phyloP scores from a whole-genome alignment of 2,888 invertebrate species.

The Drosophila anomalata region DNA sequence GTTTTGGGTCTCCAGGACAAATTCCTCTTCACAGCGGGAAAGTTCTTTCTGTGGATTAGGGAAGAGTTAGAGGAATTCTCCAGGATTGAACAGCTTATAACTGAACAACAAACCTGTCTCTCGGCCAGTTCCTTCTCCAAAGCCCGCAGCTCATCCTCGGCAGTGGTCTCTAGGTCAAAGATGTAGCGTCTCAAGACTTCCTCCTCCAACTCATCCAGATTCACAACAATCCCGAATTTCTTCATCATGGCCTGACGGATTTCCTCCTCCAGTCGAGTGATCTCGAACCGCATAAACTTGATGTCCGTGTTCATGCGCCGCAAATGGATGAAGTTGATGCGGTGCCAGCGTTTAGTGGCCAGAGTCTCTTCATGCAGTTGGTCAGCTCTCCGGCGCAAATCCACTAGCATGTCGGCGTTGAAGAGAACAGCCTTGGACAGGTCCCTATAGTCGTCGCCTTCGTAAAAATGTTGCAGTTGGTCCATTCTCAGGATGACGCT shows the following conservation, averaged over 20 bases:
- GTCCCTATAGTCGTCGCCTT: constrained; percentile 84
- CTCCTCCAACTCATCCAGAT: constrained; percentile 86
- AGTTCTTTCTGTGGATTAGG: constrained; percentile 47
- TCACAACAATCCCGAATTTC: constrained; percentile 86
- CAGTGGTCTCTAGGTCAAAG: constrained; percentile 85
- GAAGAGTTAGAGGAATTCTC: background rate
- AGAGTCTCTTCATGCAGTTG: constrained; percentile 88
- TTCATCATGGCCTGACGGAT: constrained; percentile 85
- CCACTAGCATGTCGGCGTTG: constrained; percentile 86
- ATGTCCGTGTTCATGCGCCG: constrained; percentile 89
- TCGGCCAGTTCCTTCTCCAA: constrained; percentile 84
- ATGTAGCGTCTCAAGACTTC: constrained; percentile 85
- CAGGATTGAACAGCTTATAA: no score
- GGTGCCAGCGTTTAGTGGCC: constrained; percentile 87
- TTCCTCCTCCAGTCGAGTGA: constrained; percentile 85
- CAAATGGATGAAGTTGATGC: constrained; percentile 88
- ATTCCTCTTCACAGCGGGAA: constrained; percentile 78
- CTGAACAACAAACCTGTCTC: constrained; percentile 80
- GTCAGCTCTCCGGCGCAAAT: constrained; percentile 87
- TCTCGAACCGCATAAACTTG: constrained; percentile 87
- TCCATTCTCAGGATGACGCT: constrained; percentile 88
- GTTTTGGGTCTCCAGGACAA: constrained; percentile 84
- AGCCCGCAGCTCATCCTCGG: constrained; percentile 84
- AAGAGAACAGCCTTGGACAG: constrained; percentile 86
- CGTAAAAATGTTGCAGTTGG: constrained; percentile 87